Evolutionary conservation across 2,888 invertebrate genomes (phyloP).

Genomic region (Andrena fulva): DNA sequence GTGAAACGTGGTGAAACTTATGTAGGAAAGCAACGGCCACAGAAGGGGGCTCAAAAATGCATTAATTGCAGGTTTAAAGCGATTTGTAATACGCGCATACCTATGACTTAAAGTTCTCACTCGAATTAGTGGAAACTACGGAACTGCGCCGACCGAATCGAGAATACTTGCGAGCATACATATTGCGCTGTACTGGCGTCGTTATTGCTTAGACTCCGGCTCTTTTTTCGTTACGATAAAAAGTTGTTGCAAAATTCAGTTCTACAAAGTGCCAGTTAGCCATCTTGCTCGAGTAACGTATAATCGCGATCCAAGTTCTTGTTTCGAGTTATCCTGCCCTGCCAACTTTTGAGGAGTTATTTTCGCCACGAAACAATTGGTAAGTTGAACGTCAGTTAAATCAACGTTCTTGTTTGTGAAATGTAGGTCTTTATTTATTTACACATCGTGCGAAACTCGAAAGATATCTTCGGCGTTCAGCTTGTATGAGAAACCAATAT

Average conservation of each 20-base stretch:
- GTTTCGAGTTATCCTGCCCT: background rate
- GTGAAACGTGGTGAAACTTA: background rate
- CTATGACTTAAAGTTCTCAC: background rate
- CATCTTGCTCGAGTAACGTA: background rate
- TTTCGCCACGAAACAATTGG: constrained; percentile 2
- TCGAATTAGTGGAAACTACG: constrained; percentile 8
- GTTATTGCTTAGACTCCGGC: background rate
- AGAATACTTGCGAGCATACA: background rate
- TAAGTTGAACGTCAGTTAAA: constrained; percentile 22
- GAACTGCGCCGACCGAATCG: background rate
- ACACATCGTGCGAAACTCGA: constrained; percentile 2
- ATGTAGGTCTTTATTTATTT: constrained; percentile 16
- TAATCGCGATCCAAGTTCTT: background rate
- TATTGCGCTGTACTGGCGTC: background rate
- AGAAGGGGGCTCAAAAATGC: constrained; percentile 25
- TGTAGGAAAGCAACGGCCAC: background rate
- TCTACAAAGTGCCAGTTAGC: background rate
- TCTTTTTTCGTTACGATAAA: background rate
- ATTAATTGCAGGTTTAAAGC: constrained; percentile 27
- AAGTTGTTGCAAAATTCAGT: background rate
- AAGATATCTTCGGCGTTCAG: background rate
- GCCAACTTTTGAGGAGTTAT: background rate
- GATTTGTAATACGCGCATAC: background rate
- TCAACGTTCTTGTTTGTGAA: background rate
- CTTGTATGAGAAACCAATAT: background rate